Percentiles rank a stretch among this genome's conserved stretches.
Conservation (phyloP, 2,888 invertebrate genomes). For the Embidobia sp. region DNA sequence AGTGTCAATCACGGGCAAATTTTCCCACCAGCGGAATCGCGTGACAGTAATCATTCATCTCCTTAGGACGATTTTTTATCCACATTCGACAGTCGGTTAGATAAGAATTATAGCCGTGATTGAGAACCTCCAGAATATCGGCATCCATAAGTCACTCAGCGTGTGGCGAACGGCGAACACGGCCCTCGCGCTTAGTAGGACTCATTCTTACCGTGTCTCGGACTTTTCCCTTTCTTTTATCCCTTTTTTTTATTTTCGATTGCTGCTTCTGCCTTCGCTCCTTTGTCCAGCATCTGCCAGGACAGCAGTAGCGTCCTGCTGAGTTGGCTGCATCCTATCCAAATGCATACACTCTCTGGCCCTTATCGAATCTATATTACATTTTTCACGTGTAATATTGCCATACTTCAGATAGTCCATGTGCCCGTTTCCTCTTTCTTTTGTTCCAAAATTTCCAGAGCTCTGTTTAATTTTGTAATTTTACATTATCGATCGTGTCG, state of each 20-base stretch:
- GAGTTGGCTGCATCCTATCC: constrained; percentile 41
- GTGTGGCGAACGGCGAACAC: constrained; percentile 76
- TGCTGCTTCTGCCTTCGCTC: constrained; percentile 41
- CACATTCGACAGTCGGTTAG: no score
- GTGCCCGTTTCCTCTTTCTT: not conserved
- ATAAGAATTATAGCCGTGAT: constrained; percentile 43
- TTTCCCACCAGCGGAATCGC: no score
- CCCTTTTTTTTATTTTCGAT: constrained; percentile 26
- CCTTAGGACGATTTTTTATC: no score
- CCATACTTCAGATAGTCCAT: constrained; percentile 11
- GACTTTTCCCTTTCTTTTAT: constrained; percentile 46
- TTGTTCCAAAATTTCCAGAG: constrained; percentile 5
- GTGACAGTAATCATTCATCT: no score
- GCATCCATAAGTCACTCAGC: constrained; percentile 80
- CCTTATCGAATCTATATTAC: constrained; percentile 50
- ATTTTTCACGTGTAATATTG: constrained; percentile 40
- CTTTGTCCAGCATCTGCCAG: constrained; percentile 50
- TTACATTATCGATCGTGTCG: not conserved
- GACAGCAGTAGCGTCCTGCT: constrained; percentile 51
- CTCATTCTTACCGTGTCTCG: constrained; percentile 64
- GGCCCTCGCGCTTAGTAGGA: constrained; percentile 69
- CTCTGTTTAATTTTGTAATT: no score
- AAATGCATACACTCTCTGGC: constrained; percentile 32
- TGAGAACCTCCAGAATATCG: constrained; percentile 77
- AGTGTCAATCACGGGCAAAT: not conserved